A percentile compares a stretch with the other conserved stretches of the same genome.
These are phyloP conservation scores for Nezara viridula DNA, from an alignment of 2,888 invertebrate genomes.

Conservation along the genomic window DNA sequence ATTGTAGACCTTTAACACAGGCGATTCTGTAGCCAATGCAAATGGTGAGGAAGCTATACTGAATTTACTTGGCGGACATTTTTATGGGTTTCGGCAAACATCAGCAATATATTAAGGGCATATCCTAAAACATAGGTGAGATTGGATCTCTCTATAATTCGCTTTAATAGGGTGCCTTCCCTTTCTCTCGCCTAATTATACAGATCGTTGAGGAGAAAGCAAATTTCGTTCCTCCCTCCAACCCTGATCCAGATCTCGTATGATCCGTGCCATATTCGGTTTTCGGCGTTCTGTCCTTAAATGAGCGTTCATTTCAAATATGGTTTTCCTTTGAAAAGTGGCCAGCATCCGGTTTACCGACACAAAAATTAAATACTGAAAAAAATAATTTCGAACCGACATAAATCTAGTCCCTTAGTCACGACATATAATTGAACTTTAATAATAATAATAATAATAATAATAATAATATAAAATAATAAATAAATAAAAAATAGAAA, in stretches of 20 bases:
- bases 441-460: too few relatives aligned
- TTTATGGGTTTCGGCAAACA: not conserved
- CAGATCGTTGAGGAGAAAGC: slow-evolving; percentile 43
- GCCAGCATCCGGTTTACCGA: not conserved
- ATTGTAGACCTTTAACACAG: too few relatives aligned
- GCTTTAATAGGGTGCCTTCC: slow-evolving; percentile 20
- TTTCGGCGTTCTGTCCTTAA: not conserved
- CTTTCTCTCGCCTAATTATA: slow-evolving; percentile 23
- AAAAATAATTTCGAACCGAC: not conserved
- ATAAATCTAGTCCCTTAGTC: too few relatives aligned
- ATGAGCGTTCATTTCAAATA: not conserved
- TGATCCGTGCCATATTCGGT: not conserved
- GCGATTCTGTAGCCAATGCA: too few relatives aligned
- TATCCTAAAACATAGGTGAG: not conserved
- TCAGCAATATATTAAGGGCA: not conserved
- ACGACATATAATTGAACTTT: too few relatives aligned
- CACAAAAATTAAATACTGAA: not conserved
- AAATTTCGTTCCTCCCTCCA: slow-evolving; percentile 16
- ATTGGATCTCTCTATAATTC: not conserved
- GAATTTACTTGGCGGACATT: too few relatives aligned
- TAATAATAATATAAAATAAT: too few relatives aligned
- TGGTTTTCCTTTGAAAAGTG: not conserved
- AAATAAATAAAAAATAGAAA: too few relatives aligned
- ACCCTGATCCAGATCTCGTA: not conserved
- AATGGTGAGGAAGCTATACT: too few relatives aligned